phyloP scores from a whole-genome alignment of 2,888 invertebrate species.

The Dioctria rufipes region DNA sequence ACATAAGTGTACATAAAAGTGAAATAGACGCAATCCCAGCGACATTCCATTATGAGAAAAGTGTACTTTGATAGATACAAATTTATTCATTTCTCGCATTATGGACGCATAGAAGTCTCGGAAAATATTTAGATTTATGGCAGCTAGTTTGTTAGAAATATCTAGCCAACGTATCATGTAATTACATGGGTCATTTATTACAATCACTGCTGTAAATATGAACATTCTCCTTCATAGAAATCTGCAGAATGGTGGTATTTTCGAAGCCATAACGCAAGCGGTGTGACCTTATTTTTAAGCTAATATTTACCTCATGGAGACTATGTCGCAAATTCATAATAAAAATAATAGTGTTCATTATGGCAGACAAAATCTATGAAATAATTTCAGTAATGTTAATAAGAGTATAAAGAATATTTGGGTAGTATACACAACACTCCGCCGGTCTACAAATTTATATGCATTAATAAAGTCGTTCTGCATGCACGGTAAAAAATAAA shows the following conservation, averaged over 20 bases:
- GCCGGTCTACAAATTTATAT: too few relatives aligned
- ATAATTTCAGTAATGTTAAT: too few relatives aligned
- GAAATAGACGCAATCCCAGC: neutral
- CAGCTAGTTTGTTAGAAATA: conserved; percentile 5
- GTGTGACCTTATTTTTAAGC: too few relatives aligned
- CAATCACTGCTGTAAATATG: neutral
- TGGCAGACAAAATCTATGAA: too few relatives aligned
- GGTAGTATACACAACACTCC: too few relatives aligned
- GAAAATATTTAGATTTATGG: conserved; percentile 28
- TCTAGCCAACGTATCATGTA: conserved; percentile 23
- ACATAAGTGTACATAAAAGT: neutral
- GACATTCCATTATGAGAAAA: neutral
- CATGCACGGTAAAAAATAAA: too few relatives aligned
- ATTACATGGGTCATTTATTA: conserved; percentile 25
- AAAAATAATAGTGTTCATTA: too few relatives aligned
- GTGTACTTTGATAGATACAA: conserved; percentile 28
- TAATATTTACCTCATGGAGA: too few relatives aligned
- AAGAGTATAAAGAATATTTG: too few relatives aligned
- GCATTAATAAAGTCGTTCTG: too few relatives aligned
- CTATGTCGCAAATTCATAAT: too few relatives aligned
- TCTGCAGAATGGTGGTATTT: neutral
- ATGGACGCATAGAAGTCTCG: neutral
- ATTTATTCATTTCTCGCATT: conserved; percentile 30
- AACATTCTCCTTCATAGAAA: conserved; percentile 16
- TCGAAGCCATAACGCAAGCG: too few relatives aligned